These are phyloP conservation scores for Morone chrysops DNA, from an alignment of 2,113 vertebrate genomes.

Conservation along the genomic window DNA sequence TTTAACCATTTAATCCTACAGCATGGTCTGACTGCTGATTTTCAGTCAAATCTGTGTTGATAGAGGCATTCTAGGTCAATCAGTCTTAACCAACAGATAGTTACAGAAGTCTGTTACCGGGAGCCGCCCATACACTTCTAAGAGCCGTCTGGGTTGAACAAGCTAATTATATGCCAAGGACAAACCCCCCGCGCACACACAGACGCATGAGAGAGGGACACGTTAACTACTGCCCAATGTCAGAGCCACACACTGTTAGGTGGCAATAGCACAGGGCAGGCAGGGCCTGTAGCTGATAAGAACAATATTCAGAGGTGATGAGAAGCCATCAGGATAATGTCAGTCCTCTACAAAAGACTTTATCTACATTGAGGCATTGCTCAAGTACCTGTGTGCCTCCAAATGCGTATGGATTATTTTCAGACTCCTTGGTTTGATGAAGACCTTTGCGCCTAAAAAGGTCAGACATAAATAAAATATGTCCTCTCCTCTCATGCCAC, in stretches of 20 bases:
- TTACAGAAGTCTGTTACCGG: slow-evolving; percentile 65
- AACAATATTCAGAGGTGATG: slow-evolving; percentile 67
- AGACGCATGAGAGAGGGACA: slow-evolving; percentile 60
- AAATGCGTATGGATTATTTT: slow-evolving; percentile 56
- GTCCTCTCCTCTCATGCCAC: slow-evolving; percentile 37
- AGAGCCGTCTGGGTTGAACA: slow-evolving; percentile 76
- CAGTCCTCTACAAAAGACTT: slow-evolving; percentile 58
- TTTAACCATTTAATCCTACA: slow-evolving; percentile 28
- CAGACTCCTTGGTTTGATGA: slow-evolving; percentile 61
- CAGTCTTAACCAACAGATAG: slow-evolving; percentile 71
- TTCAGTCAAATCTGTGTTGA: slow-evolving; percentile 37
- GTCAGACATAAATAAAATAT: slow-evolving; percentile 79
- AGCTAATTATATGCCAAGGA: slow-evolving; percentile 86
- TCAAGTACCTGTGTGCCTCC: slow-evolving; percentile 35
- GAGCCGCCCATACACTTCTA: slow-evolving; percentile 34
- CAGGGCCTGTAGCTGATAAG: slow-evolving; percentile 69
- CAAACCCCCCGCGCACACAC: slow-evolving; percentile 65
- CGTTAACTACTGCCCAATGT: slow-evolving; percentile 77
- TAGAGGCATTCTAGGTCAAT: slow-evolving; percentile 44
- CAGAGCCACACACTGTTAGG: slow-evolving; percentile 68
- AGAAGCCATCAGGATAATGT: slow-evolving; percentile 53
- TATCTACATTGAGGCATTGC: slow-evolving; percentile 58
- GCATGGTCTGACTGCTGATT: slow-evolving; percentile 25
- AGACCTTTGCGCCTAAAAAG: slow-evolving; percentile 66
- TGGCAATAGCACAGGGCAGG: slow-evolving; percentile 66